phyloP scores from a whole-genome alignment of 2,888 invertebrate species.

The Standfussiana lucernea region DNA sequence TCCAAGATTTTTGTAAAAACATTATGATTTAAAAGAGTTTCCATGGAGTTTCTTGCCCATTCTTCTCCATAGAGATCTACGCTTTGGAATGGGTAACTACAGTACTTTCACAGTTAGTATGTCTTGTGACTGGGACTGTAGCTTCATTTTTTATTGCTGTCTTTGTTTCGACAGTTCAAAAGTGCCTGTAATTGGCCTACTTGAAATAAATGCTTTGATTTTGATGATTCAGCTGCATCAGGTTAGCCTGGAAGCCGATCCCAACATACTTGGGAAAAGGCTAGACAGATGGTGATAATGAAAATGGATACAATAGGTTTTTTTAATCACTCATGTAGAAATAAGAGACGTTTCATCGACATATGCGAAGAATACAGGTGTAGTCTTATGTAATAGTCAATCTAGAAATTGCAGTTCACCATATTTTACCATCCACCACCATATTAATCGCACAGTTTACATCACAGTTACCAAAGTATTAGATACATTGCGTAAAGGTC shows the following conservation, averaged over 20 bases:
- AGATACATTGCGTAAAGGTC: constrained; percentile 27
- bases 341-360: not conserved
- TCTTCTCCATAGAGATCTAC: too few species aligned
- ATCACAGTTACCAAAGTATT: constrained; percentile 4
- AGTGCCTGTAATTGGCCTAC: too few species aligned
- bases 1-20: too few species aligned
- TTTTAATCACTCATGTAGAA: not conserved
- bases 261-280: not conserved
- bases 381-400: not conserved
- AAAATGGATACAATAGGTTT: not conserved
- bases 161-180: too few species aligned
- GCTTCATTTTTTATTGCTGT: too few species aligned
- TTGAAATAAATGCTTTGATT: too few species aligned
- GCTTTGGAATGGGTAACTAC: too few species aligned
- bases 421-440: not conserved
- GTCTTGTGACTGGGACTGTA: too few species aligned
- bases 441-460: not conserved
- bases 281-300: not conserved
- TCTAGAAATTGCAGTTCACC: not conserved
- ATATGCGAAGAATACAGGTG: not conserved
- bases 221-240: not conserved
- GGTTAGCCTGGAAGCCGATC: not conserved
- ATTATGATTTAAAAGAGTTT: too few species aligned
- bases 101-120: too few species aligned
- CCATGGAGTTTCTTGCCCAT: too few species aligned